Evolutionary conservation across 2,888 invertebrate genomes (phyloP), one percentile per base, ranked within the genome.

Genomic region (Leptura quadrifasciata): DNA sequence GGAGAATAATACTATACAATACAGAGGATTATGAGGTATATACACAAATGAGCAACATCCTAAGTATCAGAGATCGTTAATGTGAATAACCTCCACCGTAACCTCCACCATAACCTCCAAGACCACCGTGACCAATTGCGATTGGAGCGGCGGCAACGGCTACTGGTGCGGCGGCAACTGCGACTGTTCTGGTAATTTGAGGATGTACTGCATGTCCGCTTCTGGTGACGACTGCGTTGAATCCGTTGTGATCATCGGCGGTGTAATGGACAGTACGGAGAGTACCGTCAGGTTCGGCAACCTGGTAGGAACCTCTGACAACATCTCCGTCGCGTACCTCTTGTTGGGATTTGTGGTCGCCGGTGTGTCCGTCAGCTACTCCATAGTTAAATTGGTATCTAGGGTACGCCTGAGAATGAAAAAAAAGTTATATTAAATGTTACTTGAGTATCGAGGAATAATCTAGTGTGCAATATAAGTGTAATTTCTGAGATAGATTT

Each of bases 211-310:
- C 91, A 81, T 93, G 93, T 68, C 93, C 93, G 35, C 91, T 90
- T 87, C 92, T 93, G 80, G 93, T 92, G 5, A 94, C 94, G 64
- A 93, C 91, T 27, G 94, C 94, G 85, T 94, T 94, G 90, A 94
- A 94, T 10, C 94, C 94, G 82, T 91, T 92, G 86, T 93, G 93
- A 84, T 93, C 93, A 84, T 94, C 94, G 58, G 94, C 94, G 20
- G 93, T 91, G 87, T 94, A 94, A 79, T 92, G 91, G 55, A 94
- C 94, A 55, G 91, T 88, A 63, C 87, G 81, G 15, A 85, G 85
- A 70, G 90, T 88, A 55, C 90, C 90, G 68, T 90, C 90, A 9
- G 90, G 84, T 77, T 90, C 90, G 68, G 90, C 84, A 55, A 90
- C 87, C 15, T 89, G 88, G 85, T 90, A 90, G 9, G 92, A 92